phyloP scores from a whole-genome alignment of 2,888 invertebrate species.

The Drosophila niveifrons region DNA sequence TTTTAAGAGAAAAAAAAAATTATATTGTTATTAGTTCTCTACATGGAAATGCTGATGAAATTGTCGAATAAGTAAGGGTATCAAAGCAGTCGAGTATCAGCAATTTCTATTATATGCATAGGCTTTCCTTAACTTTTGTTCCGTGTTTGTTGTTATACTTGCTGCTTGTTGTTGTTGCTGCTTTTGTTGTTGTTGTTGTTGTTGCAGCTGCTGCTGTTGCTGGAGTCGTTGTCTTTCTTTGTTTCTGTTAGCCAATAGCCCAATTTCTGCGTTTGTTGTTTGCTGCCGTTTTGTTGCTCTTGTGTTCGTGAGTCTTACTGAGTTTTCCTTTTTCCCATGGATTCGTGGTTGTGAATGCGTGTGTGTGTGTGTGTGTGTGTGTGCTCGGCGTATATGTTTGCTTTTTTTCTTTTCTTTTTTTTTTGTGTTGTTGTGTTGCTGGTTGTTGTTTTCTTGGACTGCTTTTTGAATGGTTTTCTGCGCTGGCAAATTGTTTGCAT shows the following conservation, averaged over 20 bases:
- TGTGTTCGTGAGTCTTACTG: constrained; percentile 31
- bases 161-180: constrained; percentile 6
- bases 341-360: constrained; percentile 4
- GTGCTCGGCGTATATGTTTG: not conserved
- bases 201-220: constrained; percentile 18
- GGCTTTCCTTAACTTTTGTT: constrained; percentile 15
- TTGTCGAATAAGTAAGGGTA: constrained; percentile 12
- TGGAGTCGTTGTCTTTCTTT: constrained; percentile 41
- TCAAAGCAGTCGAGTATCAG: not conserved
- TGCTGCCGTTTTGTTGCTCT: constrained; percentile 35
- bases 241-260: constrained; percentile 54
- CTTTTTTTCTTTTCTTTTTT: not conserved
- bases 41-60: no score
- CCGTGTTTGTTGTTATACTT: constrained; percentile 1
- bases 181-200: constrained; percentile 14
- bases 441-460: constrained; percentile 38
- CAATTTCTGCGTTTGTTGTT: constrained; percentile 69
- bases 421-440: not conserved
- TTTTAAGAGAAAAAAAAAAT: no score
- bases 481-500: constrained; percentile 76
- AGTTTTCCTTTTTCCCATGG: constrained; percentile 36
- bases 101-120: not conserved
- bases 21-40: no score
- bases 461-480: constrained; percentile 52
- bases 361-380: constrained; percentile 3